These are phyloP conservation scores for Halichondria panicea DNA, from an alignment of 37 sponge, comb jelly and placozoan species.

Conservation along the genomic window DNA sequence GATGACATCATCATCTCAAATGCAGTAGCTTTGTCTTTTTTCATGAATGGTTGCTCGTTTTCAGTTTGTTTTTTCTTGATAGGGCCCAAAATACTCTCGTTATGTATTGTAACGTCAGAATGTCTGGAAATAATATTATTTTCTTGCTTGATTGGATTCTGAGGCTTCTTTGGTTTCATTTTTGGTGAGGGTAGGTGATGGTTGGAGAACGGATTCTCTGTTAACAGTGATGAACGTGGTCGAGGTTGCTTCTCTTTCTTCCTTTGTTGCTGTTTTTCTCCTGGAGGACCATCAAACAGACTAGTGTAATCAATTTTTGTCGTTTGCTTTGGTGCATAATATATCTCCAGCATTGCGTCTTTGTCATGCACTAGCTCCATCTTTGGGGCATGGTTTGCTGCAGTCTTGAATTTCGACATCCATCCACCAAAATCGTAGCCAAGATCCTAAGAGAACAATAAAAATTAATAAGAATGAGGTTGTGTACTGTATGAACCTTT, in stretches of 20 bases:
- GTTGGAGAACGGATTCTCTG: neutral
- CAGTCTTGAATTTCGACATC: neutral
- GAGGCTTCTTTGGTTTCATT: neutral
- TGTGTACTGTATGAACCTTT: neutral
- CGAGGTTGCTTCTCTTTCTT: neutral
- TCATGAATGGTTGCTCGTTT: neutral
- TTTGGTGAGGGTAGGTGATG: neutral
- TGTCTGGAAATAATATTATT: too few relatives aligned
- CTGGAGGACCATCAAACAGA: neutral
- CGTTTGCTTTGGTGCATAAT: conserved; percentile 5
- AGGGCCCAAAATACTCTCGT: conserved; percentile 7
- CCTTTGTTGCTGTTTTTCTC: neutral
- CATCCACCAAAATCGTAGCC: neutral
- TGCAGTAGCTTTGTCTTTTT: neutral
- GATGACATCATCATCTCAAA: neutral
- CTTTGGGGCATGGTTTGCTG: too few relatives aligned
- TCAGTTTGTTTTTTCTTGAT: neutral
- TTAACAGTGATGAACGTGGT: neutral
- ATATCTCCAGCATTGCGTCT: conserved; percentile 5
- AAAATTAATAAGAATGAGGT: neutral
- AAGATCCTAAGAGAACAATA: neutral
- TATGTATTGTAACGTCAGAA: neutral
- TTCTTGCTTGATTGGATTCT: neutral
- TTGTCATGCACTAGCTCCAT: neutral
- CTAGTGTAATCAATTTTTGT: neutral